Base-by-base conservation (phyloP, 2,888 invertebrate species). In the Calephelis perditalis region DNA sequence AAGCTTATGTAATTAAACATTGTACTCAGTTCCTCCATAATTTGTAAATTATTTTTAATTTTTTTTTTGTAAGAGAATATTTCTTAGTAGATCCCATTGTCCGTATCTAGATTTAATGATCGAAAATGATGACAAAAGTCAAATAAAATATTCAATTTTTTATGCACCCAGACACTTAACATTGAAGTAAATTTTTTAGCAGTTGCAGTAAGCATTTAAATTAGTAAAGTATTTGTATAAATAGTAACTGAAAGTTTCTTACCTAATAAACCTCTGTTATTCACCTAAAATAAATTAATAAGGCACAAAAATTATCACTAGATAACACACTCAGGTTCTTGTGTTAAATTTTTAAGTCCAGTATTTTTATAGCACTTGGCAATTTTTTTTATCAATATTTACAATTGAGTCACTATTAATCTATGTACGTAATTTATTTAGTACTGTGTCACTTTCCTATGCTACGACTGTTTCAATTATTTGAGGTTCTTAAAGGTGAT, bases 241-340 rank as follows among this genome's bases (percentile, higher is more conserved):
- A 57, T 60, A 10, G 9, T 37, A 56, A 63, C 56, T 45, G 56
- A 60, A 61, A 15, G 55, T 58, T 54, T 76, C 89, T 90, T 87
- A 90, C 89, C 89, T 86, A 88, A 76, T 74, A 76, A 77, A 71
- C 76, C 84, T 84, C 81, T 73, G 79, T 80, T 77, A 74, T 80
- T 79, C 78, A 81, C 84, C 88, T 88, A 88, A 89, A 87, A 89
- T 89, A 90, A 89, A 86, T 89, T 90, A 89, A 86, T 90, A 90
- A 90, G 90, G 90, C 89, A 90, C 89, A 81, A 87, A 80, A 84
- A 81, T 84, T 88, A 89, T 88, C 89, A 89, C 89, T 89, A 89
- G 78, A 84, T 76, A 79, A 81, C 82, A 86, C 82, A 82, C 63
- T 80, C 78, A 80, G 74, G 73, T 78, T 77, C 72, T 78, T 78